These are phyloP conservation scores for Melieria omissa DNA, from an alignment of 2,888 invertebrate genomes.

Conservation along the genomic window DNA sequence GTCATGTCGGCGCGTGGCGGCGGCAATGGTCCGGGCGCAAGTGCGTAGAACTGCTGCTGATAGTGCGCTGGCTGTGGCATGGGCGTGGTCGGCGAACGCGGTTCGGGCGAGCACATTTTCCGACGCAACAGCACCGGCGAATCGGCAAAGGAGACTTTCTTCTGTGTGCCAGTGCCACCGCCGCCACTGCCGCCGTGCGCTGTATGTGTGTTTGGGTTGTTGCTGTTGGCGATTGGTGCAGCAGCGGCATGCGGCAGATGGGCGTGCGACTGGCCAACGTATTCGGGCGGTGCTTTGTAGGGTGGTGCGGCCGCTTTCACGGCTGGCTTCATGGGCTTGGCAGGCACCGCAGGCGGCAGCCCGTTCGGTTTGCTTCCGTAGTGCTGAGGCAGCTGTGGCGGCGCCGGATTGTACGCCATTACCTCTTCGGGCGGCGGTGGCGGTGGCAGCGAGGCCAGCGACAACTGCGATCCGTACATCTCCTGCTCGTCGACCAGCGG, in stretches of 20 bases:
- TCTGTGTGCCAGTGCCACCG: slow-evolving; percentile 47
- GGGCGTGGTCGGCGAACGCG: slow-evolving; percentile 54
- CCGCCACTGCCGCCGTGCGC: slow-evolving; percentile 28
- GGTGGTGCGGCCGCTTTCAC: slow-evolving; percentile 64
- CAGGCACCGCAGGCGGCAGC: slow-evolving; percentile 56
- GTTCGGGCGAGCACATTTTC: slow-evolving; percentile 67
- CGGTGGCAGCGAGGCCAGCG: slow-evolving; percentile 78
- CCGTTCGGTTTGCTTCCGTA: slow-evolving; percentile 22
- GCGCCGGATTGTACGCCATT: slow-evolving; percentile 35
- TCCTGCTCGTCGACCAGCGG: slow-evolving; percentile 60
- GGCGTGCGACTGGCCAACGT: slow-evolving; percentile 53
- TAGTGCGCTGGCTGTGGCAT: slow-evolving; percentile 46
- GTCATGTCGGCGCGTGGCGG: slow-evolving; percentile 82
- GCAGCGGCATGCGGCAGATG: slow-evolving; percentile 22
- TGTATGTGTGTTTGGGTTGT: neutral
- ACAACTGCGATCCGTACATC: slow-evolving; percentile 75
- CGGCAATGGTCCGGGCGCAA: slow-evolving; percentile 70
- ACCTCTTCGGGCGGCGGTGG: slow-evolving; percentile 71
- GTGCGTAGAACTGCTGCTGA: slow-evolving; percentile 44
- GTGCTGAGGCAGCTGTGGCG: slow-evolving; percentile 12
- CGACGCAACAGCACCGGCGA: slow-evolving; percentile 66
- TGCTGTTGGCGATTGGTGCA: slow-evolving; percentile 3
- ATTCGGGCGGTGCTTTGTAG: slow-evolving; percentile 66
- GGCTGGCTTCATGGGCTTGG: slow-evolving; percentile 60
- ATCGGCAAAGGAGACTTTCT: slow-evolving; percentile 66